Conservation (phyloP, 2,113 vertebrate genomes). For the Epinephelus moara region DNA sequence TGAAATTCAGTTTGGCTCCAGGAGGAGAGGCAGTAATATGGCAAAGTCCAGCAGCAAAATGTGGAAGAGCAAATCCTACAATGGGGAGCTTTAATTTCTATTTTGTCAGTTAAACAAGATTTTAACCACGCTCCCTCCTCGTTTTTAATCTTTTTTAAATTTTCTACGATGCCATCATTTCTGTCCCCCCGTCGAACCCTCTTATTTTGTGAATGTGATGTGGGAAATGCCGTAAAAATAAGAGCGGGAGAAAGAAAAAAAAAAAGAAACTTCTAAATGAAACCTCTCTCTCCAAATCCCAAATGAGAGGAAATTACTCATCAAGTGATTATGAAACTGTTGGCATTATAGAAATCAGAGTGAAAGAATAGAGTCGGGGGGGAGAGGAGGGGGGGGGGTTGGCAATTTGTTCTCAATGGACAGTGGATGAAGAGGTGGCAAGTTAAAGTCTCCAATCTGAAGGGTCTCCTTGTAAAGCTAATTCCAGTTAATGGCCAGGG, state of each 20-base stretch:
- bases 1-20: constrained; percentile 78
- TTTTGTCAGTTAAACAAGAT: constrained; percentile 72
- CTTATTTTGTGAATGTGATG: constrained; percentile 63
- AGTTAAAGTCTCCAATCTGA: constrained; percentile 83
- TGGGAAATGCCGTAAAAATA: constrained; percentile 72
- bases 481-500: constrained; percentile 90
- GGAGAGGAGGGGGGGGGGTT: constrained; percentile 63
- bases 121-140: constrained; percentile 36
- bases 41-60: constrained; percentile 19
- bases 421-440: constrained; percentile 80
- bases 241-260: constrained; percentile 16
- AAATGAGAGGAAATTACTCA: constrained; percentile 83
- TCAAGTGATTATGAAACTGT: constrained; percentile 82
- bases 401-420: constrained; percentile 84
- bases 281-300: constrained; percentile 74
- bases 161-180: constrained; percentile 27
- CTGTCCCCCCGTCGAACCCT: constrained; percentile 8
- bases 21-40: constrained; percentile 27
- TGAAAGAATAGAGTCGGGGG: constrained; percentile 75
- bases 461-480: constrained; percentile 88
- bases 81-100: constrained; percentile 43
- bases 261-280: constrained; percentile 67
- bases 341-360: constrained; percentile 87
- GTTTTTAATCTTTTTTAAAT: constrained; percentile 51
- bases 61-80: constrained; percentile 12